phyloP scores from a whole-genome alignment of 92 coral and sea anemone genomes.

The Zoanthus sansibaricus region DNA sequence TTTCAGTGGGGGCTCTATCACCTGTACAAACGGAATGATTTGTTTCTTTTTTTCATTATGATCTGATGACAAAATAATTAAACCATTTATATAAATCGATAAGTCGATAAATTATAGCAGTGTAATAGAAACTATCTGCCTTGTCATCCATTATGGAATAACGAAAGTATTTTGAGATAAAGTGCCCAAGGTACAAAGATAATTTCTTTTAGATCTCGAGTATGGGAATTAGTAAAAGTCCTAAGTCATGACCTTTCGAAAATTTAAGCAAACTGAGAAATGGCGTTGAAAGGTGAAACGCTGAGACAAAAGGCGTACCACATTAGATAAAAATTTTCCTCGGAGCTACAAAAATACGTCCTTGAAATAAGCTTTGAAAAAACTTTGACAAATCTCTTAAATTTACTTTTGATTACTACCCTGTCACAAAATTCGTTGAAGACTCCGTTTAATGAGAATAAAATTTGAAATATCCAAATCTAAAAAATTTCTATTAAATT shows the following conservation, averaged over 20 bases:
- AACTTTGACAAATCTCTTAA: not conserved
- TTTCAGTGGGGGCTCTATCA: not conserved
- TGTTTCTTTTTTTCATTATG: not conserved
- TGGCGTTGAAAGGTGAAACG: conserved; percentile 25
- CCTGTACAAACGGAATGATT: no score
- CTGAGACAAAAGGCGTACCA: not conserved
- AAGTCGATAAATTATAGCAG: not conserved
- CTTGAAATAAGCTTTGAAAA: not conserved
- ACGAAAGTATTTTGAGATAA: not conserved
- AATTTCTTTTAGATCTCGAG: not conserved
- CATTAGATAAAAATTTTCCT: not conserved
- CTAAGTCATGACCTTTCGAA: not conserved
- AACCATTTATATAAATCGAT: not conserved
- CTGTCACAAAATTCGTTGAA: not conserved
- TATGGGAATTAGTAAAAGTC: not conserved
- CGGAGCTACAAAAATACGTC: not conserved
- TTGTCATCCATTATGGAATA: not conserved
- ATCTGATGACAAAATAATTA: not conserved
- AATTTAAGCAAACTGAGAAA: conserved; percentile 13
- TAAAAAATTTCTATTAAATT: not conserved
- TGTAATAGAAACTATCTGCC: not conserved
- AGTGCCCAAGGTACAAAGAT: not conserved
- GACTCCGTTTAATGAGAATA: not conserved
- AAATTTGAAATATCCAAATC: not conserved
- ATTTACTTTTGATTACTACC: not conserved